Evolutionary conservation across 1,140 invertebrate species (phyloP), one percentile per base, ranked within the genome.

Genomic region (Drosophila rhopaloa): DNA sequence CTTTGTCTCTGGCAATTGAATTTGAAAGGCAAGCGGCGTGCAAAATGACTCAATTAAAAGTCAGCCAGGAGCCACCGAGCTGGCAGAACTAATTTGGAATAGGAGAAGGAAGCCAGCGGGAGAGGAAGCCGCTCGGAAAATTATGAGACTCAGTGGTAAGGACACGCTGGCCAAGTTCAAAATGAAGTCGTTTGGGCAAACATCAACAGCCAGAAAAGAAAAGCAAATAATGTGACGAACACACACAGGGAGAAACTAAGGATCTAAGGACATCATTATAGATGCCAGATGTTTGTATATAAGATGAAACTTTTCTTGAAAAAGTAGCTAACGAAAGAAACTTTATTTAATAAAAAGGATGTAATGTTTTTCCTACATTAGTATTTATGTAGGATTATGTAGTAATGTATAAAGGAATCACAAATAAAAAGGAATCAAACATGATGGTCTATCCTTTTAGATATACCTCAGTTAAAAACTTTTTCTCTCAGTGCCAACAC

Each of bases 31-130:
- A 88, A 76, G 78, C 83, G 55, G 83, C 76, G 83, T 81, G 76
- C 72, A 79, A 86, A 86, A 86, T 88, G 79, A 74, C 62, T 86
- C 83, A 86, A 86, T 86, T 86, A 86, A 47, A 48, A 71, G 66
- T 51, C 77, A 59, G 48, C 50, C 47, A 54, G 60, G 40, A 74
- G 60, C 41, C 77, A 74, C 60, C 63, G 63, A 48, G 77, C 47
- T 65, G 71, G 81, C 81, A 79, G 78, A 79, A 83, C 81, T 79
- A 83, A 83, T 83, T 73, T 63, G 24, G 37, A 51, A 51, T 68
- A 66, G 59, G 37, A 61, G 55, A 41, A 29, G 65, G 37, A 66
- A 71, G 54, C 7, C 82, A 73, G 83, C 66, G 51, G 76, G 71
- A 71, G 58, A 76, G 78, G 63, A 60, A 65, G 77, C 54, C 51